Conservation (phyloP, 2,797 vertebrate genomes). For the Onychomys leucogaster region DNA sequence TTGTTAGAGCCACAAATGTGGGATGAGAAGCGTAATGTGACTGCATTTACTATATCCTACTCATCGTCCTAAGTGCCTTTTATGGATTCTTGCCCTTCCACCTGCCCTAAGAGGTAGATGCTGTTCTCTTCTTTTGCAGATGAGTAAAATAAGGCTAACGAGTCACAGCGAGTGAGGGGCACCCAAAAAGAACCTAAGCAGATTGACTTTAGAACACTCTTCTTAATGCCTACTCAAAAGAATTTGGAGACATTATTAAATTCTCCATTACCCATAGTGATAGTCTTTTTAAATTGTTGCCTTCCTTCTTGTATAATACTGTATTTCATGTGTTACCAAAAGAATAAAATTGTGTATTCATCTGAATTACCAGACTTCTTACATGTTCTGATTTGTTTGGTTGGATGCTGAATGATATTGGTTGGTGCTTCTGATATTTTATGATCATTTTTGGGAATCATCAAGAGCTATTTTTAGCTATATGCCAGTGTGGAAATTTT, state of each 20-base stretch:
- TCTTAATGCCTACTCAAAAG: not conserved
- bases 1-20: not conserved
- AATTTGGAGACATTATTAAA: constrained; percentile 54
- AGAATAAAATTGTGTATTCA: constrained; percentile 65
- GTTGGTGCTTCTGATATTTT: constrained; percentile 32
- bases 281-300: constrained; percentile 15
- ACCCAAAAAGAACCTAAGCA: not conserved
- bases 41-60: not conserved
- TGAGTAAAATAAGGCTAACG: not conserved
- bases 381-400: constrained; percentile 40
- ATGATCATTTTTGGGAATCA: constrained; percentile 16
- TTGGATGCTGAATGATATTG: not conserved
- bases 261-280: not conserved
- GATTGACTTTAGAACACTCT: not conserved
- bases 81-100: not conserved
- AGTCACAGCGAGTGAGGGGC: not conserved
- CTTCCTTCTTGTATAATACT: constrained; percentile 14
- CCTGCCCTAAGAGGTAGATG: not conserved
- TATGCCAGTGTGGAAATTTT: constrained; percentile 45
- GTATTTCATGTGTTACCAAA: constrained; percentile 3
- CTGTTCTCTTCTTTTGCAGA: not conserved
- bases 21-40: not conserved
- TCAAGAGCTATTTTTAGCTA: constrained; percentile 49
- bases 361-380: constrained; percentile 35
- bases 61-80: not conserved